Base-by-base conservation (phyloP, 1,140 invertebrate species). In the Forficula auricularia region DNA sequence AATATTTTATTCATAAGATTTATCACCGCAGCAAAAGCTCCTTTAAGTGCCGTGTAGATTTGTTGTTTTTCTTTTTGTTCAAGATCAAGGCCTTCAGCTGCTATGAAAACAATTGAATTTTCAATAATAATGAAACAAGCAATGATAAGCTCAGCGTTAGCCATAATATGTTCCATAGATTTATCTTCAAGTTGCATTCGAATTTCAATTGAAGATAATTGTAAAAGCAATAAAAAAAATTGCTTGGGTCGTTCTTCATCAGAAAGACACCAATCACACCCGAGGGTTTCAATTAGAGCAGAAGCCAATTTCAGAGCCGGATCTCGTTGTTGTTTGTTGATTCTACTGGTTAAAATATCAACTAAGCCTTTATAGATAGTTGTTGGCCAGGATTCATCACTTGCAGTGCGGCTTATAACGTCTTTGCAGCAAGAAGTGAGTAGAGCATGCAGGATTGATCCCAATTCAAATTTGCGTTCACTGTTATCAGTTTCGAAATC, bases 1-100 rank as follows among this genome's bases (percentile, higher is more conserved):
- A 12, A 14, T 1, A 87, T 65, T 52, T 76, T 72, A 31, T 70
- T 73, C 3, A 92, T 56, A 30, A 87, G 66, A 30, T 70, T 72
- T 34, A 91, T 67, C 35, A 91, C 72, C 38, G 83, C 81, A 48
- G 80, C 73, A 58, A 90, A 89, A 6, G 86, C 83, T 27, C 85
- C 85, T 57, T 90, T 90, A 0, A 92, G 59, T n/a, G 83, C 82
- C 0, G 82, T 83, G 50, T 88, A 90, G 0, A 90, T 65, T 42
- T 84, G 82, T 55, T 88, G 82, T 54, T 88, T 87, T 54, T 91
- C 86, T 59, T 85, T 87, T 50, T 84, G 77, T 53, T 89, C 84
- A 41, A 91, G 64, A 55, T 87, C 79, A 16, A 89, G 52, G 47
- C 78, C 76, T 59, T 87, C 85, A 6, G 70, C 75, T 12, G 77